phyloP scores from a whole-genome alignment of 2,113 vertebrate genomes.

The Cnemophilus loriae region DNA sequence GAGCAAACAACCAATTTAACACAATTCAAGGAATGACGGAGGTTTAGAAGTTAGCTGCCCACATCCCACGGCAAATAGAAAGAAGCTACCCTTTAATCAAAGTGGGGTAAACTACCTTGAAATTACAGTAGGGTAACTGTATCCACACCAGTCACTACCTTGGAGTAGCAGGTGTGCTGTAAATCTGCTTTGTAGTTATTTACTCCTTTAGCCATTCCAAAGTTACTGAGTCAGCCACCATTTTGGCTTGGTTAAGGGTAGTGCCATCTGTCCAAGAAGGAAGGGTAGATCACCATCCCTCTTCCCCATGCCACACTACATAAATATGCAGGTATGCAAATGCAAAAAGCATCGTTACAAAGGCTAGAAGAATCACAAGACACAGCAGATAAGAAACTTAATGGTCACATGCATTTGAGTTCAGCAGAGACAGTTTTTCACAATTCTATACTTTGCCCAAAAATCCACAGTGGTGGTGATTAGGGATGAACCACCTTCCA shows the following conservation, averaged over 20 bases:
- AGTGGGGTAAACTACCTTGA: neutral
- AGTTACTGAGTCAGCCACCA: neutral
- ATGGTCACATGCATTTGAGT: neutral
- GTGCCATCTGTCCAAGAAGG: neutral
- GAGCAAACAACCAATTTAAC: neutral
- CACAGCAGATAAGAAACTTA: neutral
- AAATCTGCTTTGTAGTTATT: neutral
- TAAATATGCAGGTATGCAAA: neutral
- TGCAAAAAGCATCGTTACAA: neutral
- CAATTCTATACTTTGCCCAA: neutral
- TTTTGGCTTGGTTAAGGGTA: neutral
- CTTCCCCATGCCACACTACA: neutral
- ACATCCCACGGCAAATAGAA: neutral
- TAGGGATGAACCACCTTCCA: neutral
- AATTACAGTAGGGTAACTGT: neutral
- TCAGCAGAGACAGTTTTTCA: neutral
- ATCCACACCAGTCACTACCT: neutral
- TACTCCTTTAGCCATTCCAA: neutral
- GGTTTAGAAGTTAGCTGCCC: neutral
- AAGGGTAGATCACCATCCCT: neutral
- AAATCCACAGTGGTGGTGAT: neutral
- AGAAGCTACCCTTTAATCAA: neutral
- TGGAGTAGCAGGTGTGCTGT: neutral
- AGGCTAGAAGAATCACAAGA: constrained; percentile 5
- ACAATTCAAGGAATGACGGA: neutral